Evolutionary conservation across 2,797 vertebrate genomes (phyloP), one percentile per base, ranked within the genome.

Genomic region (Podargus strigoides): DNA sequence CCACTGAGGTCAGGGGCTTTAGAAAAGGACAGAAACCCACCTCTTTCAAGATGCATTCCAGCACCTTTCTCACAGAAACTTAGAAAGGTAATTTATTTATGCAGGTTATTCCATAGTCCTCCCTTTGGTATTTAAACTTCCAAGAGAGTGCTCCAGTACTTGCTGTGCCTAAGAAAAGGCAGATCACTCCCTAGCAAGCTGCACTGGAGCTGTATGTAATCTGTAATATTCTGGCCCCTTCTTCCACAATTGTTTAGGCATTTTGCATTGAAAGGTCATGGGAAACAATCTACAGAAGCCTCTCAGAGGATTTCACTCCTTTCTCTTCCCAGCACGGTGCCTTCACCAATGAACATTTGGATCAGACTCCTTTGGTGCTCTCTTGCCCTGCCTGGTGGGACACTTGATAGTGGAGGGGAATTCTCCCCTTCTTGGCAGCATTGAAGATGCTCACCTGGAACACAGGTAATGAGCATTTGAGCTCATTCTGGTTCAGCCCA

Each of bases 371-470:
- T 59, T 27, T 42, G 34, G 26, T 58, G 18, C 28, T 72, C 13
- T 47, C 50, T 68, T 72, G 37, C 30, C 6, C 27, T 58, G 26
- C 20, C 12, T 0, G 0, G 15, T 0, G 0, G 30, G 32, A n/a
- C 39, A 58, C 14, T 20, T 34, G 12, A 50, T 36, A 23, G 14
- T 36, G 22, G 6, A 76, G 5, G 17, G 32, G 17, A 59, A 69
- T 49, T 36, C 14, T 60, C 22, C 39, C 28, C 6, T 53, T 69
- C 28, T 85, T 55, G 56, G 15, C 44, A 74, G 52, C 41, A 44
- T 13, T 37, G 52, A 76, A 9, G n/a, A 39, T 62, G 39, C 14
- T 74, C n/a, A 52, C 27, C 41, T 59, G 15, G 14, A 19, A 66
- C 47, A 85, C 10, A 37, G 24, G 6, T 27, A 88, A 76, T 11